Percentiles rank a stretch among this genome's conserved stretches.
These are phyloP conservation scores for Cantharis rustica DNA, from an alignment of 2,888 invertebrate genomes.

Conservation along the genomic window DNA sequence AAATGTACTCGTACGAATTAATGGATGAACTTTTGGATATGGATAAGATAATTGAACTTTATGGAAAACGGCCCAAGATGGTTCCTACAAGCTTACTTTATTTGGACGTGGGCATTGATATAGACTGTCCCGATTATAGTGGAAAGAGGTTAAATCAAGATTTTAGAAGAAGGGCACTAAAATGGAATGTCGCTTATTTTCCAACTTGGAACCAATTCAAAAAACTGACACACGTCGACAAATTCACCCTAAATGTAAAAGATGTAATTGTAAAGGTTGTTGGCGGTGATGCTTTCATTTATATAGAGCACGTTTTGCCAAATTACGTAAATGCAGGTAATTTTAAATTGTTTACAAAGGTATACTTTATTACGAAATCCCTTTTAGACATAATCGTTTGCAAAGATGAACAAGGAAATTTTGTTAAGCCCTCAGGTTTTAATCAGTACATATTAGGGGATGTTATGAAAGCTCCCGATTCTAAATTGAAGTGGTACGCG, in stretches of 20 bases:
- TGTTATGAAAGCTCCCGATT: slow-evolving; percentile 43
- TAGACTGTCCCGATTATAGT: slow-evolving; percentile 64
- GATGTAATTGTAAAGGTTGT: slow-evolving; percentile 58
- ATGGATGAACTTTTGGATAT: slow-evolving; percentile 62
- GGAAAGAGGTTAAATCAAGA: slow-evolving; percentile 62
- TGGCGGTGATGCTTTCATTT: slow-evolving; percentile 58
- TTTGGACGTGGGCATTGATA: slow-evolving; percentile 65
- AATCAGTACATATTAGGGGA: slow-evolving; percentile 60
- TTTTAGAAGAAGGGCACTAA: slow-evolving; percentile 60
- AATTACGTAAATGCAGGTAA: slow-evolving; percentile 69
- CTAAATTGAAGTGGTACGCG: slow-evolving; percentile 58
- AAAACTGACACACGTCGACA: slow-evolving; percentile 63
- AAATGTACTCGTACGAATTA: slow-evolving; percentile 64
- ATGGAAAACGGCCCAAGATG: slow-evolving; percentile 52
- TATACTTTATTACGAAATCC: not conserved
- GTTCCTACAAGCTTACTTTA: slow-evolving; percentile 54
- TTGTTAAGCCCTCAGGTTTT: slow-evolving; percentile 59
- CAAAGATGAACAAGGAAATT: slow-evolving; percentile 55
- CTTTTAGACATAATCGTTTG: slow-evolving; percentile 50
- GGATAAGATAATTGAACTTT: slow-evolving; percentile 63
- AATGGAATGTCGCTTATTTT: slow-evolving; percentile 64
- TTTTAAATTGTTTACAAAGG: not conserved
- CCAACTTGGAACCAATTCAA: slow-evolving; percentile 60
- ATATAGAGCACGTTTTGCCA: slow-evolving; percentile 67
- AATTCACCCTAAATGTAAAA: slow-evolving; percentile 63